Evolutionary conservation across 2,797 vertebrate species (phyloP).

Genomic region (Jordanella pulchra): DNA sequence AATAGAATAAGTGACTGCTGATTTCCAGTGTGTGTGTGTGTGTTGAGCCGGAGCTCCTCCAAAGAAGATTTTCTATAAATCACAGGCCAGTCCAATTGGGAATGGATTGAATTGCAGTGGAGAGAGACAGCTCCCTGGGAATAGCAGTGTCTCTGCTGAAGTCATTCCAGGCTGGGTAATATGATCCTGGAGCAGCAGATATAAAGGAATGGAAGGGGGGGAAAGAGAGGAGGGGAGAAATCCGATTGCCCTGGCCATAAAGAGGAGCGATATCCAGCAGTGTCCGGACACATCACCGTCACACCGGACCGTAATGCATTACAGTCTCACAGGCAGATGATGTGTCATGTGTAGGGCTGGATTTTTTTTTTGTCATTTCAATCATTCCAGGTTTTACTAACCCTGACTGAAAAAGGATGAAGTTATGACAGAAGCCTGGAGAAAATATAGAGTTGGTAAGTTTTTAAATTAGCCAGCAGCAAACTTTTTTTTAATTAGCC

Average conservation of each 20-base stretch:
- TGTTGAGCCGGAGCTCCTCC: conserved; percentile 47
- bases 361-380: conserved; percentile 26
- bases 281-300: conserved; percentile 75
- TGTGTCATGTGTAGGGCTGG: conserved; percentile 45
- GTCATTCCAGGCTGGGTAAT: conserved; percentile 85
- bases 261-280: conserved; percentile 74
- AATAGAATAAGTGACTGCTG: background rate
- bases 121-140: conserved; percentile 79
- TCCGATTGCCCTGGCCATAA: conserved; percentile 79
- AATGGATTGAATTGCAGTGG: conserved; percentile 83
- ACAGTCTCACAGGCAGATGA: conserved; percentile 57
- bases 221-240: conserved; percentile 52
- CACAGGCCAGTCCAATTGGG: conserved; percentile 77
- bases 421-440: conserved; percentile 18
- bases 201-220: conserved; percentile 67
- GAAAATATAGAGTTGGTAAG: background rate
- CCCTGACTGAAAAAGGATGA: conserved; percentile 24
- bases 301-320: conserved; percentile 67
- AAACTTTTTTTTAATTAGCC: conserved; percentile 2
- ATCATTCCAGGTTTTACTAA: conserved; percentile 27
- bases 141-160: conserved; percentile 82
- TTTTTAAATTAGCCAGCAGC: background rate
- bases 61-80: conserved; percentile 79
- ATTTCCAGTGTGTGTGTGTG: conserved; percentile 43
- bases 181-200: conserved; percentile 75